A percentile compares a stretch with the other conserved stretches of the same genome.
Conservation (phyloP, 2,888 invertebrate species). For the Agrotis clavis region DNA sequence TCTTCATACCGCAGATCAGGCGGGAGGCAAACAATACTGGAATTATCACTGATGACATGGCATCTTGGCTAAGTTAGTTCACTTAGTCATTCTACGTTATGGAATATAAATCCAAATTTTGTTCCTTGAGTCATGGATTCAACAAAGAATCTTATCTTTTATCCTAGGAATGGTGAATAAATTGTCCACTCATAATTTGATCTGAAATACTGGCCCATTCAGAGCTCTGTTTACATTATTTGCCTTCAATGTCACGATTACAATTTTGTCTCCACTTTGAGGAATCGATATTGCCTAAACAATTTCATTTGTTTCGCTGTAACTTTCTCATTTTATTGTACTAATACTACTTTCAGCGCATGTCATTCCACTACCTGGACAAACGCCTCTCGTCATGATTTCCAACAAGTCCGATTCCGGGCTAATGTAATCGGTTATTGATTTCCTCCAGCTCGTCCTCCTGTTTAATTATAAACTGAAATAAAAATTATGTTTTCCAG, state of each 20-base stretch:
- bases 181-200: no score
- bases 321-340: constrained; percentile 4
- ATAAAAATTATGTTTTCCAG: constrained; percentile 36
- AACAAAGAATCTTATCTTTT: not conserved
- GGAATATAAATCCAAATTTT: not conserved
- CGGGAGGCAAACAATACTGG: constrained; percentile 66
- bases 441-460: no score
- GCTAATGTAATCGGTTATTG: no score
- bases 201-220: no score
- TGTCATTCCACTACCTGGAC: no score
- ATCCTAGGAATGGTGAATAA: no score
- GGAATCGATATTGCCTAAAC: not conserved
- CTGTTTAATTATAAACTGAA: no score
- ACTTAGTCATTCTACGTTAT: not conserved
- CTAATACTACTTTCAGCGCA: no score
- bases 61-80: constrained; percentile 60
- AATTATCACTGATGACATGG: constrained; percentile 66
- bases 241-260: no score
- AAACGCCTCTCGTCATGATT: no score
- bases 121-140: not conserved
- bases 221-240: no score
- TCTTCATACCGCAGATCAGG: constrained; percentile 69
- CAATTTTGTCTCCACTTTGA: not conserved
- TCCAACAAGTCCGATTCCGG: no score
- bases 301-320: not conserved